phyloP scores from a whole-genome alignment of 2,888 invertebrate genomes.

The Stratiomys singularior region DNA sequence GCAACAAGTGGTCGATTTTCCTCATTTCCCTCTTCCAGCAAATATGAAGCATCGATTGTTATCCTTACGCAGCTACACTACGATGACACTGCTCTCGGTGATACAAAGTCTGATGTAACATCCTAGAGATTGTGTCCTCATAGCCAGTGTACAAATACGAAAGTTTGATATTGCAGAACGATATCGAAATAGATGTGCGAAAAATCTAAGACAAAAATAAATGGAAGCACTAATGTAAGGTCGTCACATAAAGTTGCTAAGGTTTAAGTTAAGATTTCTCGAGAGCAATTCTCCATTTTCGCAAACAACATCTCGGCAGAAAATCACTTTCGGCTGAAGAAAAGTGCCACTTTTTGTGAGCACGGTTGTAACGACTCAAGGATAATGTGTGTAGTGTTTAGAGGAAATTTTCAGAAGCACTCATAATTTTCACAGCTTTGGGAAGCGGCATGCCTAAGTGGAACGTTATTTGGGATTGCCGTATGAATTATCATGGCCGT shows the following conservation, averaged over 20 bases:
- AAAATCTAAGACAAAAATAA: background rate
- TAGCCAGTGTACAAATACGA: background rate
- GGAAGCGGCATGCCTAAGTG: too few species aligned
- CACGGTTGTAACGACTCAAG: background rate
- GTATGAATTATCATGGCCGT: too few species aligned
- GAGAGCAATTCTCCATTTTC: background rate
- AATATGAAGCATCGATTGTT: background rate
- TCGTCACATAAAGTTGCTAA: background rate
- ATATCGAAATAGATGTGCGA: constrained; percentile 6
- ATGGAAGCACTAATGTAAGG: background rate
- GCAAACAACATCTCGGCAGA: background rate
- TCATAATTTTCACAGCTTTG: too few species aligned
- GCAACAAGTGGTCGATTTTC: constrained; percentile 22
- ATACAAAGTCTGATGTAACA: background rate
- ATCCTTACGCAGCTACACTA: background rate
- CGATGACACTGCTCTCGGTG: background rate
- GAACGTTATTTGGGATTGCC: too few species aligned
- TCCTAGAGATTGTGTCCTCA: background rate
- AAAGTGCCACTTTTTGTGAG: background rate
- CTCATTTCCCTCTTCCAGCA: background rate
- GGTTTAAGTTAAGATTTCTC: background rate
- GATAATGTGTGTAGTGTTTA: background rate
- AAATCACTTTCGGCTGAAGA: background rate
- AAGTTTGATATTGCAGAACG: background rate
- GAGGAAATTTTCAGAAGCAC: background rate